Conservation (phyloP, 1,140 invertebrate species). For the Thaumetopoea pityocampa region DNA sequence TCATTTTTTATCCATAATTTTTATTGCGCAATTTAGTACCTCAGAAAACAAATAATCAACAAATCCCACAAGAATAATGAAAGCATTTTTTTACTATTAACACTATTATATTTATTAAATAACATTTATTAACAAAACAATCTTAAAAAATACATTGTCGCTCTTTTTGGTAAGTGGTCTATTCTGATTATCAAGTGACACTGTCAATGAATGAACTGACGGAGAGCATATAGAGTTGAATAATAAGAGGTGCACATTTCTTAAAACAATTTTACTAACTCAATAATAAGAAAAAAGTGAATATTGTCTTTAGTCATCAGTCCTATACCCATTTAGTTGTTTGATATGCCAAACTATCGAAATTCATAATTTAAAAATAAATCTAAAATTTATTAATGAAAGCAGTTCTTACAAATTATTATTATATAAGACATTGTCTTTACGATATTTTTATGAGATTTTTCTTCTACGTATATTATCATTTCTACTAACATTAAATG, state of each 20-base stretch:
- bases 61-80: constrained; percentile 38
- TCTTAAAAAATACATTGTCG: constrained; percentile 1
- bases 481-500: constrained; percentile 26
- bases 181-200: background rate
- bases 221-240: no score
- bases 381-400: constrained; percentile 11
- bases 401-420: constrained; percentile 16
- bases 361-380: constrained; percentile 9
- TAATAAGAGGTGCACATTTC: no score
- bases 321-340: constrained; percentile 24
- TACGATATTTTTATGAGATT: constrained; percentile 25
- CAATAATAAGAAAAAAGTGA: constrained; percentile 16
- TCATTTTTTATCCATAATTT: constrained; percentile 30
- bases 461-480: constrained; percentile 15
- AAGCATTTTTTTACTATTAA: constrained; percentile 20
- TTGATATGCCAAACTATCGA: constrained; percentile 34
- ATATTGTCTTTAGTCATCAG: constrained; percentile 58
- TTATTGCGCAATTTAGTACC: constrained; percentile 58
- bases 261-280: no score
- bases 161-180: constrained; percentile 1
- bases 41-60: constrained; percentile 50
- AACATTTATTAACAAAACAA: background rate
- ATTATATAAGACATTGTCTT: constrained; percentile 29
- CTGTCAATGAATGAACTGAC: background rate
- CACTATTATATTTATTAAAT: no score